A percentile compares a stretch with the other conserved stretches of the same genome.
phyloP scores from a whole-genome alignment of 2,888 invertebrate genomes.

The Lamellibrachia satsuma region DNA sequence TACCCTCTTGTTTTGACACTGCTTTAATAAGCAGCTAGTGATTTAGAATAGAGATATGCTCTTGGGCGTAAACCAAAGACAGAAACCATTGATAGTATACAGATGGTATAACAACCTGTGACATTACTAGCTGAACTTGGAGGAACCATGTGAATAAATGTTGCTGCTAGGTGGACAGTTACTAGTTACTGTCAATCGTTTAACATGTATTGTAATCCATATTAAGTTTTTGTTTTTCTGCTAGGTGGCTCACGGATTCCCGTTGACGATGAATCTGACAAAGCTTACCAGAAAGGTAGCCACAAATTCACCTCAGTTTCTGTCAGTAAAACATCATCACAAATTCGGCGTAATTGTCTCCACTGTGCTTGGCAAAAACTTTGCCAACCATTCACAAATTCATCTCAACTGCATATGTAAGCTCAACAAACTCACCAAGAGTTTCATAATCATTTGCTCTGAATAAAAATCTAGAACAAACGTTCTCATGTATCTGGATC shows the following conservation, averaged over 20 bases:
- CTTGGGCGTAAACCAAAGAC: no score
- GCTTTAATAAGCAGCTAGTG: no score
- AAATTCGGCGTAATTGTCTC: not conserved
- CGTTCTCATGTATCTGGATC: not conserved
- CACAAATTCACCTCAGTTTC: not conserved
- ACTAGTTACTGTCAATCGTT: not conserved
- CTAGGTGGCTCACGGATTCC: not conserved
- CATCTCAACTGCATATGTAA: not conserved
- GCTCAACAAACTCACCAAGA: conserved; percentile 1
- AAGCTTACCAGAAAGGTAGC: not conserved
- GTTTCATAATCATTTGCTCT: not conserved
- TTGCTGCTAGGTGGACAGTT: not conserved
- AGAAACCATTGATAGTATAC: no score
- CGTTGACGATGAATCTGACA: not conserved
- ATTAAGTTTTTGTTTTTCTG: not conserved
- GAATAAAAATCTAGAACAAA: not conserved
- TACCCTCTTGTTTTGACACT: not conserved
- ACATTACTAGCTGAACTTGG: no score
- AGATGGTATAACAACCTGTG: no score
- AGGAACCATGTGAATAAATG: no score
- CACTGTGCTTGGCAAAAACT: not conserved
- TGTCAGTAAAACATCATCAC: not conserved
- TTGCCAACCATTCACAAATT: not conserved
- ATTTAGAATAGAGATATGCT: no score
- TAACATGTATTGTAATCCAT: not conserved